phyloP scores from a whole-genome alignment of 2,113 vertebrate genomes.

The Eptatretus burgeri region DNA sequence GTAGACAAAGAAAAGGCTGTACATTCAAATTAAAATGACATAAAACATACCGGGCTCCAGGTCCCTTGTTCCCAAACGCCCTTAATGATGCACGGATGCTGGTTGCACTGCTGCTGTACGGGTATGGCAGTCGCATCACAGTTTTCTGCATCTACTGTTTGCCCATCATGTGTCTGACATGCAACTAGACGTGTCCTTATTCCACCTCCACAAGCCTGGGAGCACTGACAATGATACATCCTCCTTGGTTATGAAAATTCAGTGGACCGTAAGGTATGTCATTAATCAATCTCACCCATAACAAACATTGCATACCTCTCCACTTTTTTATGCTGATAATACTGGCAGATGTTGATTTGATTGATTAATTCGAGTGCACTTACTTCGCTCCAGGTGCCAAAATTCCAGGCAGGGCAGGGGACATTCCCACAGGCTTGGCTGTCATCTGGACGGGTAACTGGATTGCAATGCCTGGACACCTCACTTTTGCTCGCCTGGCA shows the following conservation, averaged over 20 bases:
- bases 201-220: slow-evolving; percentile 53
- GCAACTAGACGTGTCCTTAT: slow-evolving; percentile 58
- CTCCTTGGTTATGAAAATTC: too few relatives aligned
- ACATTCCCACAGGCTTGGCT: slow-evolving; percentile 69
- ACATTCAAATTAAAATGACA: too few relatives aligned
- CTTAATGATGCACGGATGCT: slow-evolving; percentile 42
- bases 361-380: slow-evolving; percentile 6
- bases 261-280: too few relatives aligned
- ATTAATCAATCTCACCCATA: too few relatives aligned
- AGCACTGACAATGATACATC: slow-evolving; percentile 24
- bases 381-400: slow-evolving; percentile 52
- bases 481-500: slow-evolving; percentile 92
- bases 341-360: too few relatives aligned
- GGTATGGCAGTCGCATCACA: slow-evolving; percentile 92
- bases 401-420: slow-evolving; percentile 70
- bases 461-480: slow-evolving; percentile 42
- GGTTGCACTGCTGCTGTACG: slow-evolving; percentile 82
- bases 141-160: slow-evolving; percentile 70
- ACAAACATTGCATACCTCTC: too few relatives aligned
- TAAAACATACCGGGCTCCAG: slow-evolving; percentile 38
- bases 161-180: slow-evolving; percentile 60
- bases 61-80: slow-evolving; percentile 57
- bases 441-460: slow-evolving; percentile 44
- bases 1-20: too few relatives aligned
- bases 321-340: too few relatives aligned